Evolutionary conservation across 2,888 invertebrate genomes (phyloP), one percentile per base, ranked within the genome.

Genomic region (Scaptodrosophila latifasciaeformis): DNA sequence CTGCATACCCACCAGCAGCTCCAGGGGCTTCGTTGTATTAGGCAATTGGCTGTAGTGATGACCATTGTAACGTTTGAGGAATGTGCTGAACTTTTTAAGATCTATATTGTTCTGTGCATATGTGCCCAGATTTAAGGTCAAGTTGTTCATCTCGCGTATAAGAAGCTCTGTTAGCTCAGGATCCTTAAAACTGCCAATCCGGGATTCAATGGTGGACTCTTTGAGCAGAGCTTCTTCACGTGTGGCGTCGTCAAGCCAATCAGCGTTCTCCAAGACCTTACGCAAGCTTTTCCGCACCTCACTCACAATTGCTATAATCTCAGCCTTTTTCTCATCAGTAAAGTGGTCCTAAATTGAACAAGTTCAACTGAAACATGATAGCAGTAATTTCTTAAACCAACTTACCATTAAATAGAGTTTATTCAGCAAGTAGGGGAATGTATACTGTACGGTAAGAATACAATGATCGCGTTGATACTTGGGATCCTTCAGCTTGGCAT

Each of bases 161-260:
- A 83, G 62, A 0, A 44, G 55, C 15, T 81, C 62, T 0, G 61
- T 59, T 0, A 82, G 46, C 2, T 54, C 40, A 0, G 67, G 47
- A 42, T 83, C 67, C 42, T 66, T 56, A 12, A 67, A 70, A 2
- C 67, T 56, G 0, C 86, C 85, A 2, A 85, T 59, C 0, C 71
- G 54, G 0, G 71, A 27, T 0, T 35, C 35, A 2, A 85, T 72
- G 0, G 62, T 59, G 1, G 72, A 62, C 42, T 82, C 83, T 37
- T 85, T 85, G 0, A 67, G 56, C 18, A 85, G 43, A 0, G 85
- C 85, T 42, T 83, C 77, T 2, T 35, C 18, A 1, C 81, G 68
- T 1, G 85, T 85, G 0, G 65, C 54, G 12, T 67, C 68, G 40
- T 85, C 86, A 35, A 85, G 43, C 85, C 85, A 85, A 13, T 79